Conservation (phyloP, 2,113 vertebrate genomes). For the Alligator mississippiensis region DNA sequence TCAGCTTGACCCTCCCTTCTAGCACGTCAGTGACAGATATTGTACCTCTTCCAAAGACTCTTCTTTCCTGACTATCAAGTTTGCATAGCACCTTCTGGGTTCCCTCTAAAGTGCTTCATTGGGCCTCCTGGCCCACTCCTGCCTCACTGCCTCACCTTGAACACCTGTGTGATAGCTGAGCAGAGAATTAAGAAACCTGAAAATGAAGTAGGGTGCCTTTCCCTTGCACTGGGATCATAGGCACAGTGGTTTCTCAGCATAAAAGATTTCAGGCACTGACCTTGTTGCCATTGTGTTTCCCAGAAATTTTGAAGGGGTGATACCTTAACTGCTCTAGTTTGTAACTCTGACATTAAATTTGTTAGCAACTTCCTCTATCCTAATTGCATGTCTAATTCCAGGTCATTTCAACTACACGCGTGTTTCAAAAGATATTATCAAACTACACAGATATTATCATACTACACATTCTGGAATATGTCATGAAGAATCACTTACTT, state of each 20-base stretch:
- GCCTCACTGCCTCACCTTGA: not conserved
- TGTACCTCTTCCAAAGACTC: not conserved
- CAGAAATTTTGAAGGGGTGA: not conserved
- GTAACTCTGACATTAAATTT: not conserved
- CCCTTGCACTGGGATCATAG: not conserved
- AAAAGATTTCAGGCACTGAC: rapidly evolving
- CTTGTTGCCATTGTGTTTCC: not conserved
- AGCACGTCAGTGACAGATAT: not conserved
- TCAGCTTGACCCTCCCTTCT: not conserved
- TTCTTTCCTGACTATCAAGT: not conserved
- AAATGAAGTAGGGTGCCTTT: not conserved
- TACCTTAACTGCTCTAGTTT: not conserved
- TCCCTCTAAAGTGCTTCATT: not conserved
- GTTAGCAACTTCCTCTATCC: not conserved
- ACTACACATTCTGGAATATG: not conserved
- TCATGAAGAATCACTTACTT: not conserved
- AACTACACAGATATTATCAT: not conserved
- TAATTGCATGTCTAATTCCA: not conserved
- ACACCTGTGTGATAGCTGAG: not conserved
- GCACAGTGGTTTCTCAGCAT: not conserved
- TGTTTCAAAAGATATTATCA: conserved; percentile 11
- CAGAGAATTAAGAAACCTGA: not conserved
- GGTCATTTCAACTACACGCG: conserved; percentile 19
- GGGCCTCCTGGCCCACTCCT: not conserved
- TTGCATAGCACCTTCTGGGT: not conserved